Evolutionary conservation across 1,140 invertebrate genomes (phyloP).

Genomic region (Macrotrachela quadricornifera): DNA sequence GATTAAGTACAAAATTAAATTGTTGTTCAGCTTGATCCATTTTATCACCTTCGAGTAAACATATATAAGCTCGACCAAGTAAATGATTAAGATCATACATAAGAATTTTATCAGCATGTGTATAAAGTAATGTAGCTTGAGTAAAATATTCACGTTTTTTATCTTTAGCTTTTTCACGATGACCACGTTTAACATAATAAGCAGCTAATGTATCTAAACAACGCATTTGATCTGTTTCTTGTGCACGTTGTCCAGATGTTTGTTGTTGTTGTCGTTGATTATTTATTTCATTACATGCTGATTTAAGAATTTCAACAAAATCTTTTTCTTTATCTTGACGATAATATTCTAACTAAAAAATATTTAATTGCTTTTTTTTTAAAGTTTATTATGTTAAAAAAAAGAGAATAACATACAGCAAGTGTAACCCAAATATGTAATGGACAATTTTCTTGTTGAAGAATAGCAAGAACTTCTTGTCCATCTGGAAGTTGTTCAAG

Average conservation of each 20-base stretch:
- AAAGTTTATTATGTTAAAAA: constrained; percentile 15
- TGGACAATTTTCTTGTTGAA: constrained; percentile 73
- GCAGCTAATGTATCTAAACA: constrained; percentile 75
- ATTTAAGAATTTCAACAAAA: constrained; percentile 77
- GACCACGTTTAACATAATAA: constrained; percentile 83
- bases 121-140: constrained; percentile 86
- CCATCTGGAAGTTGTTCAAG: constrained; percentile 76
- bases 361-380: background rate
- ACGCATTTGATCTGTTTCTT: constrained; percentile 62
- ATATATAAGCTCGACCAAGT: constrained; percentile 87
- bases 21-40: constrained; percentile 99
- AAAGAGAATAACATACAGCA: constrained; percentile 71
- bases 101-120: constrained; percentile 94
- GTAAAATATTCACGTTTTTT: constrained; percentile 80
- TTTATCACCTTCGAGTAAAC: constrained; percentile 88
- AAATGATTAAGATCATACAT: constrained; percentile 99
- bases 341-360: constrained; percentile 68
- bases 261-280: constrained; percentile 49
- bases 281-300: constrained; percentile 37
- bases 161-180: constrained; percentile 81
- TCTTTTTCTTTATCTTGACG: constrained; percentile 72
- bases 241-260: constrained; percentile 55
- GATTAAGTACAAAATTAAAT: constrained; percentile 92
- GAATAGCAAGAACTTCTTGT: constrained; percentile 75
- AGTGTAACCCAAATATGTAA: constrained; percentile 83